These are phyloP conservation scores for Dendroctonus ponderosae DNA, from an alignment of 1,140 invertebrate genomes.

Conservation along the genomic window DNA sequence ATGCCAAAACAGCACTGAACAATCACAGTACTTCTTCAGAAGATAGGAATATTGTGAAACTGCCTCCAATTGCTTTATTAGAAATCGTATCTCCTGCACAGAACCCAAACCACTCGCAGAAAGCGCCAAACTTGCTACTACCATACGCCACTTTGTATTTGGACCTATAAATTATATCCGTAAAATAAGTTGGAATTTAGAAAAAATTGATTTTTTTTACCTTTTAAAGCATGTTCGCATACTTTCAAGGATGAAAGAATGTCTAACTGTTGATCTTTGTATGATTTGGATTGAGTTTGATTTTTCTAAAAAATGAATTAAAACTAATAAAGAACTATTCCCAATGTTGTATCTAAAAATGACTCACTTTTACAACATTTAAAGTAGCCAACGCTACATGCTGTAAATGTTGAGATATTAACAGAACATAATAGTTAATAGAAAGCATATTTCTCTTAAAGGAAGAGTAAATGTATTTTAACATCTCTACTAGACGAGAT, in stretches of 20 bases:
- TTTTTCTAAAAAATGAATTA: slow-evolving; percentile 47
- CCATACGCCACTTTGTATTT: slow-evolving; percentile 62
- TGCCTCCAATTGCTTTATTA: slow-evolving; percentile 63
- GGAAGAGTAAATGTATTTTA: slow-evolving; percentile 73
- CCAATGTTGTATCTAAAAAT: slow-evolving; percentile 6
- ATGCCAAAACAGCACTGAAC: slow-evolving; percentile 82
- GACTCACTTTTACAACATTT: slow-evolving; percentile 57
- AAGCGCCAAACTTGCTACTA: slow-evolving; percentile 67
- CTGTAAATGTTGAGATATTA: slow-evolving; percentile 69
- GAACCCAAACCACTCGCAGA: slow-evolving; percentile 60
- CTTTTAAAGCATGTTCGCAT: slow-evolving; percentile 69
- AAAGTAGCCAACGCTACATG: slow-evolving; percentile 64
- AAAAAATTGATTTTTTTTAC: slow-evolving; percentile 28
- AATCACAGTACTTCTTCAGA: slow-evolving; percentile 65
- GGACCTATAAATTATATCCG: slow-evolving; percentile 53
- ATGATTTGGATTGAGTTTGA: slow-evolving; percentile 59
- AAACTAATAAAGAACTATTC: slow-evolving; percentile 12
- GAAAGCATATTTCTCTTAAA: slow-evolving; percentile 60
- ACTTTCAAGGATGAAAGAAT: slow-evolving; percentile 71
- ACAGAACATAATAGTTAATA: slow-evolving; percentile 61
- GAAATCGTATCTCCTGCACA: slow-evolving; percentile 54
- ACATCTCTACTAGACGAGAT: slow-evolving; percentile 77
- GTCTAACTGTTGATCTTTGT: slow-evolving; percentile 63
- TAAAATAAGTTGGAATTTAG: neutral
- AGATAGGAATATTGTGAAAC: slow-evolving; percentile 61